Evolutionary conservation across 2,888 invertebrate genomes (phyloP).

Genomic region (Campoplex nolae): DNA sequence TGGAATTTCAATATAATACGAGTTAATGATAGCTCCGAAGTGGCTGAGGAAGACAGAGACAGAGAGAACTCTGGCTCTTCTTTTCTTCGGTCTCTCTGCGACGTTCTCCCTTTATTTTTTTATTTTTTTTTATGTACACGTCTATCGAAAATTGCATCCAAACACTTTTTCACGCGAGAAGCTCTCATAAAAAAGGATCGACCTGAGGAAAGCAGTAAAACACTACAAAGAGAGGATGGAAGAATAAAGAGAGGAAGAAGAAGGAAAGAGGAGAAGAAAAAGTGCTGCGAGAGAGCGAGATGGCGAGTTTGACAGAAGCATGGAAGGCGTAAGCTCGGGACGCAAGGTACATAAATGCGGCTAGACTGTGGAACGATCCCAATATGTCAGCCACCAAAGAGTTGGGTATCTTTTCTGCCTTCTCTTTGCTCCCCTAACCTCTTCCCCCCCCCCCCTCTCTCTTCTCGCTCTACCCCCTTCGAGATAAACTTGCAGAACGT

Average conservation of each 20-base stretch:
- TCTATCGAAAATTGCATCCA: constrained; percentile 30
- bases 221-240: neutral
- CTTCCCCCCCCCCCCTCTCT: neutral
- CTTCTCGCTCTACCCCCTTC: constrained; percentile 67
- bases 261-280: neutral
- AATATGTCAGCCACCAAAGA: constrained; percentile 79
- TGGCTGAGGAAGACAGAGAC: neutral
- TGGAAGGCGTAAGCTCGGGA: constrained; percentile 71
- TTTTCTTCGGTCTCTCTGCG: neutral
- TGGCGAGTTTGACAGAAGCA: constrained; percentile 68
- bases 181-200: constrained; percentile 14
- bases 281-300: constrained; percentile 30
- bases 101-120: neutral
- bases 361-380: constrained; percentile 81
- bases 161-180: constrained; percentile 24
- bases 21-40: neutral
- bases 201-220: constrained; percentile 15
- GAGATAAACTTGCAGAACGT: constrained; percentile 81
- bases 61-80: neutral
- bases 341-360: constrained; percentile 78
- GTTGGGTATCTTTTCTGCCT: neutral
- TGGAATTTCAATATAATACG: neutral
- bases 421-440: neutral
- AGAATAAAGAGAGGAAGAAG: neutral
- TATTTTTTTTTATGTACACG: neutral